These are phyloP conservation scores for Xenentodon cancila DNA, from an alignment of 2,797 vertebrate species.

Conservation along the genomic window DNA sequence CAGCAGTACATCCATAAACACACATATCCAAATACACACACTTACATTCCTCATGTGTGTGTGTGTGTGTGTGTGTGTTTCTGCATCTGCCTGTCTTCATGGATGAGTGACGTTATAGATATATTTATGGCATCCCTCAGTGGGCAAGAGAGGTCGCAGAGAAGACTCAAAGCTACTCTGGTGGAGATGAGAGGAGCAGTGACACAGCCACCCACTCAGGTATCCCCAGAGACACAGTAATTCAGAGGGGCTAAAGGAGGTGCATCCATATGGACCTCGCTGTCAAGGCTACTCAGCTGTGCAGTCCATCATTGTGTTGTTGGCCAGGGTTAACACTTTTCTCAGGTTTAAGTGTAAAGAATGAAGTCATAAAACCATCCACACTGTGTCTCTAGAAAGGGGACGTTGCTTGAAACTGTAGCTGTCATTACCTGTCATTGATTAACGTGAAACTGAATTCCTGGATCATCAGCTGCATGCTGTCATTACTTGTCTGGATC, in stretches of 20 bases:
- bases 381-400: conserved; percentile 38
- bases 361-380: conserved; percentile 63
- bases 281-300: conserved; percentile 67
- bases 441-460: conserved; percentile 26
- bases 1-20: conserved; percentile 26
- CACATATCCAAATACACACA: conserved; percentile 13
- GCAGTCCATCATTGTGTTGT: conserved; percentile 67
- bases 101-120: conserved; percentile 31
- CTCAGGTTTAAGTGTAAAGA: conserved; percentile 64
- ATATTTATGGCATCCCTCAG: conserved; percentile 27
- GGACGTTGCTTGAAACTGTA: conserved; percentile 28
- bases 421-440: conserved; percentile 26
- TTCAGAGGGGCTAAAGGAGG: conserved; percentile 46
- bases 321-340: conserved; percentile 56
- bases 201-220: conserved; percentile 33
- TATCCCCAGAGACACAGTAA: conserved; percentile 23
- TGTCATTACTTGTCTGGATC: background rate
- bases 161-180: conserved; percentile 27
- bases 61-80: conserved; percentile 16
- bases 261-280: conserved; percentile 67
- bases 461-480: conserved; percentile 28
- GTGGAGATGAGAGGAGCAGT: conserved; percentile 37
- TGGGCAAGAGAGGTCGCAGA: conserved; percentile 35
- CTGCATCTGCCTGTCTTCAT: conserved; percentile 38
- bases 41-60: background rate